Evolutionary conservation across 2,113 vertebrate species (phyloP).

Genomic region (Eubucco bourcierii): DNA sequence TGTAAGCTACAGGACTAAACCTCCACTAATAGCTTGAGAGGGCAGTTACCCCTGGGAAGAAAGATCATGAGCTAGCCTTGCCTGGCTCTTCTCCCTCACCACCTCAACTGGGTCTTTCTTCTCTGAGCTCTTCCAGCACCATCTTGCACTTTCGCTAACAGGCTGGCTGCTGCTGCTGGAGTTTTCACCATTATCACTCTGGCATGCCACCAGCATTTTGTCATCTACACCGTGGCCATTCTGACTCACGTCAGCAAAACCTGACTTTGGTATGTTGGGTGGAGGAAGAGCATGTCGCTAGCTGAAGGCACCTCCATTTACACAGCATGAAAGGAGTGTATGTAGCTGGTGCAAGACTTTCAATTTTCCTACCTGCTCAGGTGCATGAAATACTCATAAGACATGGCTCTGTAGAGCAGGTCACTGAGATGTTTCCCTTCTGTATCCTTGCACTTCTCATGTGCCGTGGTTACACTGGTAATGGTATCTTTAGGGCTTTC

Average conservation of each 20-base stretch:
- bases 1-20: background rate
- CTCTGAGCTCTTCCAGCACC: background rate
- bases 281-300: background rate
- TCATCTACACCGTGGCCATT: background rate
- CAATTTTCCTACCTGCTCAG: background rate
- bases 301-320: background rate
- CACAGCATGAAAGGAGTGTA: background rate
- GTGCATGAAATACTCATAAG: fast-evolving
- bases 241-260: background rate
- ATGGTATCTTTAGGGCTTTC: background rate
- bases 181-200: background rate
- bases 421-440: background rate
- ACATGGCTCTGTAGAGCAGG: background rate
- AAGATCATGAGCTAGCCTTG: background rate
- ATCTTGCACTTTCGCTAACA: background rate
- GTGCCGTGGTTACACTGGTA: background rate
- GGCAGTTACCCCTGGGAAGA: background rate
- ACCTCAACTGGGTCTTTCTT: background rate
- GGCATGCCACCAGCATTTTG: background rate
- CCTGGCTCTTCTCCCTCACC: background rate
- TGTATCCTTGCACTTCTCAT: background rate
- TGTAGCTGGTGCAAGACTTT: background rate
- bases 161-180: background rate
- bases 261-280: background rate
- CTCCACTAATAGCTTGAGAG: background rate